phyloP scores from a whole-genome alignment of 2,888 invertebrate species.

The Eulithis prunata region DNA sequence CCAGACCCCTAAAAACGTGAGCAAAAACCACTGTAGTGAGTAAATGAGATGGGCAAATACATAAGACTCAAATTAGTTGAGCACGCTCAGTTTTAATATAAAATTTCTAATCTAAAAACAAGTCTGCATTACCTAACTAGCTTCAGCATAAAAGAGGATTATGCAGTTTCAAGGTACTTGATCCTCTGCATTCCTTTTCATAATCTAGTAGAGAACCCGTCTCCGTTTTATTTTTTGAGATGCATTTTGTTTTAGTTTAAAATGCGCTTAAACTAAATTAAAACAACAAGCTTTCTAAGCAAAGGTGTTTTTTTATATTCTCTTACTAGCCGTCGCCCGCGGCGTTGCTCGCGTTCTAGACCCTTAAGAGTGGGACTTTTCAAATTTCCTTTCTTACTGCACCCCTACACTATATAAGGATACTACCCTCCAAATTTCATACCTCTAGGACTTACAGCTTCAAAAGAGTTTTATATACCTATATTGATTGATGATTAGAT shows the following conservation, averaged over 20 bases:
- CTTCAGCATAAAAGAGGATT: conserved; percentile 11
- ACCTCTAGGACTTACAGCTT: too few species aligned
- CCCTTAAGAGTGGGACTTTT: too few species aligned
- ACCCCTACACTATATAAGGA: too few species aligned
- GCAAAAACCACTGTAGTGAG: conserved; percentile 8
- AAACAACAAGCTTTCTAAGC: conserved; percentile 18
- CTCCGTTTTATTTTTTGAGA: conserved; percentile 12
- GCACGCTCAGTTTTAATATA: neutral
- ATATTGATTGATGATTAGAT: too few species aligned
- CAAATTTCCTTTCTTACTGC: too few species aligned
- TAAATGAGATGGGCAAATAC: conserved; percentile 4
- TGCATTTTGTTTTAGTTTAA: conserved; percentile 5
- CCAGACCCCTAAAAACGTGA: conserved; percentile 6
- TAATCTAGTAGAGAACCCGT: conserved; percentile 12
- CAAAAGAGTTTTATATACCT: too few species aligned
- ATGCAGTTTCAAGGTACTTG: conserved; percentile 15
- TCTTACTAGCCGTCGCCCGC: too few species aligned
- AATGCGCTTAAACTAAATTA: conserved; percentile 6
- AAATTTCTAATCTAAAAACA: neutral
- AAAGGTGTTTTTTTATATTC: too few species aligned
- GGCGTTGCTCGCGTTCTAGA: too few species aligned
- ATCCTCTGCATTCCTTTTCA: conserved; percentile 14
- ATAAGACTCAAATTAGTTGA: conserved; percentile 13
- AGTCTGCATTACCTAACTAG: conserved; percentile 9
- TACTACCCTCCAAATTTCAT: too few species aligned